Base-by-base conservation (phyloP, 37 sponge, comb jelly and placozoan genomes). In the Diacarnus erythraeanus region DNA sequence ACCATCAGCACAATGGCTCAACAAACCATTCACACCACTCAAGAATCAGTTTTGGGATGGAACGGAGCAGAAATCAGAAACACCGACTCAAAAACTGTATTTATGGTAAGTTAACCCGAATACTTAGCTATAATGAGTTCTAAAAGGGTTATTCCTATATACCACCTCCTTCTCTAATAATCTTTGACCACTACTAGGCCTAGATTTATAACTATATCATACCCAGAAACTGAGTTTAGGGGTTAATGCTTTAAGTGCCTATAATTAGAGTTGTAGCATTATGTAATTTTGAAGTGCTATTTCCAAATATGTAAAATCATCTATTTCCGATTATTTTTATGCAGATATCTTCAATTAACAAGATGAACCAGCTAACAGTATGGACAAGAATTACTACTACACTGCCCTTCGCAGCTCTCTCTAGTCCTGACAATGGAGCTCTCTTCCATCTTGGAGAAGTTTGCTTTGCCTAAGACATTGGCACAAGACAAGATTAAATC, bases 381-480 rank as follows among this genome's bases (percentile, higher is more conserved):
- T 41, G 25, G 26, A 83, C 84, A 39, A 67, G 57, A 42, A 60
- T 84, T 20, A 80, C 89, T 0, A 29, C 5, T 23, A 64, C 17
- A 26, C 74, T 88, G 40, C 89, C 89, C 37, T 30, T 84, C 41
- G 80, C 63, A 59, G 82, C 67, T 27, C 38, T 88, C 35, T 73
- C 77, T 38, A 30, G 38, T 23, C 47, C 71, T 9, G 41, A 34
- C 75, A 56, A 69, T 30, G 38, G 3, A 0, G 72, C 39, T 37
- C 8, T 25, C n/a, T 20, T 88, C 67, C 36, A 59, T 23, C 44
- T 82, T 2, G 72, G 84, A 20, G 84, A 89, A 57, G 84, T 89
- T 38, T 89, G 89, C 80, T 89, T 78, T 76, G 84, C 71, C 84
- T 89, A 69, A 73, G 30, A 1, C 5, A 12, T 8, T 29, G 64